Percentiles rank a stretch among this genome's conserved stretches.
Evolutionary conservation across 2,113 vertebrate species (phyloP).

Genomic region (Dermatemys mawii): DNA sequence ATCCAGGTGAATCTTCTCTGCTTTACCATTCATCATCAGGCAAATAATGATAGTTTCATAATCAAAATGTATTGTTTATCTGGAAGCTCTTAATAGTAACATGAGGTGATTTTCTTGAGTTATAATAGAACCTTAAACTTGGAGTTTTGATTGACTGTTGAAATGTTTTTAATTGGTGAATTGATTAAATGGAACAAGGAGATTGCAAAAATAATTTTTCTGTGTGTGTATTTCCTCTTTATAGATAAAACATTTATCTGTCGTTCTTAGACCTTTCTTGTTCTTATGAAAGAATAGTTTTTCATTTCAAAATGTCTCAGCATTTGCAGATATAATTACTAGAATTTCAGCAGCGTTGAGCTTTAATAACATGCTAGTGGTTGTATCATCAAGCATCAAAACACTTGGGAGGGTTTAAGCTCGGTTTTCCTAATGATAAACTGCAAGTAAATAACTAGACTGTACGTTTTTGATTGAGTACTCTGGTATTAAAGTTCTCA

Average conservation of each 20-base stretch:
- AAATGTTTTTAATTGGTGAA: slow-evolving; percentile 42
- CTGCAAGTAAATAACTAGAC: slow-evolving; percentile 2
- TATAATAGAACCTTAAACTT: slow-evolving; percentile 19
- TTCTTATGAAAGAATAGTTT: slow-evolving; percentile 50
- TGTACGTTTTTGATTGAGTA: not conserved
- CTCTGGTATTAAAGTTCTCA: not conserved
- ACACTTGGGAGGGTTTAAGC: slow-evolving; percentile 30
- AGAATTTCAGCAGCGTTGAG: slow-evolving; percentile 8
- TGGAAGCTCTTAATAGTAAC: slow-evolving; percentile 19
- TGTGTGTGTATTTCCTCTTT: slow-evolving; percentile 16
- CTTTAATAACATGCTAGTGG: slow-evolving; percentile 43
- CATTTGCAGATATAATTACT: slow-evolving; percentile 37
- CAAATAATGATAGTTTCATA: slow-evolving; percentile 30
- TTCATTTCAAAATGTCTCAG: slow-evolving; percentile 13
- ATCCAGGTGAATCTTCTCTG: slow-evolving; percentile 48
- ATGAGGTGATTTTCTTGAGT: slow-evolving; percentile 26
- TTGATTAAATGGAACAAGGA: slow-evolving; percentile 30
- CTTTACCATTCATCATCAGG: slow-evolving; percentile 17
- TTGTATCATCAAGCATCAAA: slow-evolving; percentile 53
- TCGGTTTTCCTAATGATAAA: slow-evolving; percentile 13
- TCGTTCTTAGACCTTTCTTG: not conserved
- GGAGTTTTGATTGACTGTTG: slow-evolving; percentile 42
- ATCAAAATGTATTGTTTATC: slow-evolving; percentile 51
- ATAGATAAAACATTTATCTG: slow-evolving; percentile 40
- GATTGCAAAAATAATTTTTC: not conserved